Base-by-base conservation (phyloP, 2,888 invertebrate species). In the Muschampia plurimacula region DNA sequence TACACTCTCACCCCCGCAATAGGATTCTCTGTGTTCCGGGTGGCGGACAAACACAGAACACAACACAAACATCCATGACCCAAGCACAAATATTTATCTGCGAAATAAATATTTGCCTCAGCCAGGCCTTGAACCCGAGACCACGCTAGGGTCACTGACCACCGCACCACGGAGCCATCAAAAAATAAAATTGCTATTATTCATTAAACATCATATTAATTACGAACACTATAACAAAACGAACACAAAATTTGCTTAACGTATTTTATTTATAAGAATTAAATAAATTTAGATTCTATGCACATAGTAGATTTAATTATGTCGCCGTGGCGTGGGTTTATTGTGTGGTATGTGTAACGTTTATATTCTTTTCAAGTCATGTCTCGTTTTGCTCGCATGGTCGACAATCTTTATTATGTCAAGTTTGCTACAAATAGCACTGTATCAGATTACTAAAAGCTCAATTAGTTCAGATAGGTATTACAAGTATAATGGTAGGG, bases 281-380 rank as follows among this genome's bases (percentile, higher is more conserved):
- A 55, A 8, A 22, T 55, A 22, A 55, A 55, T 22, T 55, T 22
- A 9, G 2, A 55, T 55, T 55, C 22, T 15, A 15, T 22, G 22
- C 52, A 52, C 52, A 9, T 52, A 52, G 7, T 15, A 22, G 15
- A 55, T 55, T 55, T 55, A 55, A 55, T 55, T 55, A 55, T 10
- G 55, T 22, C 10, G 55, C 10, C 55, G 55, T 55, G 55, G 13
- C 22, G 22, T 22, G 22, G 22, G 15, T 52, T 55, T 9, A 22
- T 55, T 55, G 55, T 55, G 4, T 55, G 55, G 55, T 55, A 55
- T 55, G 55, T 55, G 55, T 5, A 55, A 28, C 55, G 28, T 55
- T 60, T 60, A n/a, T 36, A 60, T 60, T 59, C 59, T 36, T 36
- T 36, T 59, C 36, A 59, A 59, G 59, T 59, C 36, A 36, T 59